These are phyloP conservation scores for Diplodus puntazzo DNA, from an alignment of 2,797 vertebrate genomes.

Conservation along the genomic window DNA sequence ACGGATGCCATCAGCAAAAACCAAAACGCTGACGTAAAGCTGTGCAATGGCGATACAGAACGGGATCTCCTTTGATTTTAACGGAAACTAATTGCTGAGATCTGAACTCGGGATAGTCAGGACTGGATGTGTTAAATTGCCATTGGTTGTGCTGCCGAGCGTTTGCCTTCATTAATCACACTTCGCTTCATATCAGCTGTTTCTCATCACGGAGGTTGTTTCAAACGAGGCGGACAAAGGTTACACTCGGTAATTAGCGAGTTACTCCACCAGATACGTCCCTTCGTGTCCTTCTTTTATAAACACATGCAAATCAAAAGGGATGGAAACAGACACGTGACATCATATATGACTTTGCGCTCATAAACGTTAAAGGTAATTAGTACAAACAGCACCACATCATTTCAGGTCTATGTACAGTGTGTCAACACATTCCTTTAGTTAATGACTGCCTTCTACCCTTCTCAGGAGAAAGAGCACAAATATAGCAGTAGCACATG, in stretches of 20 bases:
- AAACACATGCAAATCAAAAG: background rate
- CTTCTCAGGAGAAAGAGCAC: constrained; percentile 56
- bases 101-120: constrained; percentile 39
- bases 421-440: constrained; percentile 40
- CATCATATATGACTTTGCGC: constrained; percentile 2
- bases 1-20: constrained; percentile 40
- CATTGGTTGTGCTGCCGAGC: constrained; percentile 41
- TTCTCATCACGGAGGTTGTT: constrained; percentile 38
- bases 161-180: constrained; percentile 55
- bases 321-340: background rate
- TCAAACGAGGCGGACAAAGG: constrained; percentile 50
- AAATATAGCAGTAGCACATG: constrained; percentile 72
- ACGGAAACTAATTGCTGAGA: constrained; percentile 60
- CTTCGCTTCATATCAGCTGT: constrained; percentile 46
- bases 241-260: constrained; percentile 46
- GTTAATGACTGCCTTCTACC: constrained; percentile 46
- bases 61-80: constrained; percentile 61
- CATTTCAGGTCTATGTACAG: constrained; percentile 7
- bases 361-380: background rate
- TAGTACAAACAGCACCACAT: constrained; percentile 9
- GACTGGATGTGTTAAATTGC: constrained; percentile 43
- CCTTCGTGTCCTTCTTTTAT: constrained; percentile 31
- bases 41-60: constrained; percentile 57
- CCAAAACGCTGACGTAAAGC: constrained; percentile 63
- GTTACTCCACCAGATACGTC: constrained; percentile 15